Evolutionary conservation across 2,888 invertebrate species (phyloP).

Genomic region (Agrochola lota): DNA sequence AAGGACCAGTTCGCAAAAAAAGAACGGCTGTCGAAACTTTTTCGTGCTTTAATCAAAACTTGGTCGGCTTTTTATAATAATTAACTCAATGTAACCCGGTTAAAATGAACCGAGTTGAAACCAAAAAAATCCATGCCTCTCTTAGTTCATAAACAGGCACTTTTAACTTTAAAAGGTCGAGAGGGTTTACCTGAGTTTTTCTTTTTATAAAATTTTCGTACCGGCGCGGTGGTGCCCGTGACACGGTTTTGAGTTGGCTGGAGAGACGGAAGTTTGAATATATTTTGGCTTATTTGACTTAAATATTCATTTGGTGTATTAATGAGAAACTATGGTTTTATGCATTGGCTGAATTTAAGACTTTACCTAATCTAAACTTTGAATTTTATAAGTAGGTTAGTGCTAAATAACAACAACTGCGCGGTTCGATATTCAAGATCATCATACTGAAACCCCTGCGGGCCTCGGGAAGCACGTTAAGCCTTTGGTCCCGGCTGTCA

Average conservation of each 20-base stretch:
- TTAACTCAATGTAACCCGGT: conserved; percentile 49
- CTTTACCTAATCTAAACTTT: no score
- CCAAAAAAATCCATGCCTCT: conserved; percentile 55
- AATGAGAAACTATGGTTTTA: not conserved
- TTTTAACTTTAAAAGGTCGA: conserved; percentile 60
- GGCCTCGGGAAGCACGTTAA: no score
- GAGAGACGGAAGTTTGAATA: conserved; percentile 33
- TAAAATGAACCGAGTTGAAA: conserved; percentile 55
- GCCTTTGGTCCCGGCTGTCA: no score
- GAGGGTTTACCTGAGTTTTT: conserved; percentile 32
- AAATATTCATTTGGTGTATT: conserved; percentile 2
- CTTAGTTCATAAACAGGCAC: conserved; percentile 58
- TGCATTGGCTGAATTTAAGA: not conserved
- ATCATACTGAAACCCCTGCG: no score
- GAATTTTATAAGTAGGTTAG: no score
- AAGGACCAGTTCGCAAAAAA: conserved; percentile 35
- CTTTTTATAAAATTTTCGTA: conserved; percentile 33
- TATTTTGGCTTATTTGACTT: conserved; percentile 42
- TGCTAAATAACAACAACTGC: no score
- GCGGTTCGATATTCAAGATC: no score
- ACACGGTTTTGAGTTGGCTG: conserved; percentile 35
- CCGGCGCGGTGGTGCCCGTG: conserved; percentile 14
- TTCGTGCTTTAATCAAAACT: conserved; percentile 57
- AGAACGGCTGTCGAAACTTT: conserved; percentile 14
- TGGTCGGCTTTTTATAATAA: conserved; percentile 56